phyloP scores from a whole-genome alignment of 2,113 vertebrate species.

The Corythaeola cristata region DNA sequence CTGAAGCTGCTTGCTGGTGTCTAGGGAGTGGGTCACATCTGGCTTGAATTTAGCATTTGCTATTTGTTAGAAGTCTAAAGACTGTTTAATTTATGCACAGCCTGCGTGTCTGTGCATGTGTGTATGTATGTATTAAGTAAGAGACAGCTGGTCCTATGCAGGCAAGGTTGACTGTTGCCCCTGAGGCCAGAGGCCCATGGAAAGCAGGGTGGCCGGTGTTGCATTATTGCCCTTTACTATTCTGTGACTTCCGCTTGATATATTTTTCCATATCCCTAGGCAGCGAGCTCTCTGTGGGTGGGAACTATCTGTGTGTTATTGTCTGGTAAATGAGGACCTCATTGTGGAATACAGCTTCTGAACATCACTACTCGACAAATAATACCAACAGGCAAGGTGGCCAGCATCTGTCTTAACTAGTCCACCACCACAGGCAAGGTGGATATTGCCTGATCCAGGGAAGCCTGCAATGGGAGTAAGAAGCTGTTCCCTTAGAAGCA shows the following conservation, averaged over 20 bases:
- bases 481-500: not conserved
- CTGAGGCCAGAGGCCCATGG: slow-evolving; percentile 27
- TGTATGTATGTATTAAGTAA: not conserved
- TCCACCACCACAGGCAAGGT: not conserved
- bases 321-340: not conserved
- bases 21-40: not conserved
- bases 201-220: slow-evolving; percentile 13
- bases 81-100: not conserved
- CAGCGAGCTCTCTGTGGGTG: slow-evolving; percentile 9
- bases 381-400: not conserved
- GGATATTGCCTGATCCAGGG: not conserved
- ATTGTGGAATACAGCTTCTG: not conserved
- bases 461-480: not conserved
- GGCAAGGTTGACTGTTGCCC: slow-evolving; percentile 36
- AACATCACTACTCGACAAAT: not conserved
- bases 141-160: slow-evolving; percentile 27
- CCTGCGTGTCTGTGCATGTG: not conserved
- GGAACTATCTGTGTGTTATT: slow-evolving; percentile 24
- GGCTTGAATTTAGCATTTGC: slow-evolving; percentile 36
- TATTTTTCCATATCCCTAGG: slow-evolving; percentile 62
- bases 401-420: not conserved
- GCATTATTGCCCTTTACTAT: slow-evolving; percentile 28
- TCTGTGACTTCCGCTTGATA: slow-evolving; percentile 41
- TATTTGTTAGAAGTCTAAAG: not conserved
- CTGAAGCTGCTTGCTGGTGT: not conserved